These are phyloP conservation scores for Eupithecia subumbrata DNA, from an alignment of 2,888 invertebrate genomes.

Conservation along the genomic window DNA sequence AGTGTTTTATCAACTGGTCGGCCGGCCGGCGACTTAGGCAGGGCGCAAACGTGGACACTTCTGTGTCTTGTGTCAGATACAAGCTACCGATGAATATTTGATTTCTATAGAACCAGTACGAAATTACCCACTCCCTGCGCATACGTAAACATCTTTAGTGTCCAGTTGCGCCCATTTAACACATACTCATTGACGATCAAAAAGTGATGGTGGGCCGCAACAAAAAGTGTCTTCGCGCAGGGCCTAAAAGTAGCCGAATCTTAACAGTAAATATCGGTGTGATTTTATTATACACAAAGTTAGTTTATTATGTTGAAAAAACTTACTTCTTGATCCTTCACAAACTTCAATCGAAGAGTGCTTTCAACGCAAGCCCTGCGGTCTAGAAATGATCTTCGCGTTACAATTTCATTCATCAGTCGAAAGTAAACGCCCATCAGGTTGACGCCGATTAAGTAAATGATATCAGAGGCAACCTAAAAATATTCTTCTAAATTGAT, in stretches of 20 bases:
- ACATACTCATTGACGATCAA: no score
- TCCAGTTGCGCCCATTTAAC: no score
- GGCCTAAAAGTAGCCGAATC: neutral
- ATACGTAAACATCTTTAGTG: no score
- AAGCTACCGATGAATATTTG: no score
- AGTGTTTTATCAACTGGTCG: neutral
- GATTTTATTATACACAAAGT: neutral
- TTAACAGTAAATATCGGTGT: neutral
- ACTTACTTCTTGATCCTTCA: constrained; percentile 91
- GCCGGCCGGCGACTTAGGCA: no score
- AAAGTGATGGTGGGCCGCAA: no score
- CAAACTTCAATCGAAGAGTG: constrained; percentile 91
- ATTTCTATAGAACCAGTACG: no score
- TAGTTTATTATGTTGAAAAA: neutral
- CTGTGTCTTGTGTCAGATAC: no score
- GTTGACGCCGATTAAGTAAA: constrained; percentile 90
- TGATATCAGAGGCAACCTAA: constrained; percentile 88
- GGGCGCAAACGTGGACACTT: no score
- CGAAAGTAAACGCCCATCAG: constrained; percentile 94
- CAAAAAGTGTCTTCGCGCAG: no score
- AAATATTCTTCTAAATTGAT: constrained; percentile 54
- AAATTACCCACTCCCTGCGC: no score
- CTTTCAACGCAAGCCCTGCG: constrained; percentile 93
- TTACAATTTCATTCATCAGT: constrained; percentile 94
- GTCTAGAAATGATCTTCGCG: constrained; percentile 93